Conservation (phyloP, 2,888 invertebrate genomes). For the Tinea pellionella region DNA sequence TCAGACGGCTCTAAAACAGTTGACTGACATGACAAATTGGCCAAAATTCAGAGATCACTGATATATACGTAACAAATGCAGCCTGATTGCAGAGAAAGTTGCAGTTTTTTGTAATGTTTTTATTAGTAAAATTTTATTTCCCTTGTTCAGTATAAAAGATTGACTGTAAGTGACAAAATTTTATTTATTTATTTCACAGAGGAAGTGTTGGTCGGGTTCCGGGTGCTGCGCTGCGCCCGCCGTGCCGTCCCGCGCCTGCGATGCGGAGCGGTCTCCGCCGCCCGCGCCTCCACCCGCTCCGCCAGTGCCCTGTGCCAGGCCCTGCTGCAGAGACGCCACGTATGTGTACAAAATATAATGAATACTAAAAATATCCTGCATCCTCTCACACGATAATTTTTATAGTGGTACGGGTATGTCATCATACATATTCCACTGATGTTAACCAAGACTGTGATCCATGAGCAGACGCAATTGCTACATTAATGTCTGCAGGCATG, state of each 20-base stretch:
- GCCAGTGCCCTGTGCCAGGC: conserved; percentile 51
- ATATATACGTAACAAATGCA: not conserved
- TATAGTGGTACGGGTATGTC: no score
- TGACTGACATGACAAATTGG: not conserved
- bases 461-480: no score
- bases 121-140: no score
- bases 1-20: not conserved
- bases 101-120: no score
- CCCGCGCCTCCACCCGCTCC: conserved; percentile 47
- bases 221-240: conserved; percentile 34
- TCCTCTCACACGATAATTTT: no score
- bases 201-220: conserved; percentile 54
- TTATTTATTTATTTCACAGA: conserved; percentile 31
- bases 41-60: not conserved
- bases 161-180: no score
- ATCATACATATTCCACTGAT: no score
- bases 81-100: no score
- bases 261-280: conserved; percentile 65
- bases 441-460: no score
- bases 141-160: no score
- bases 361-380: no score
- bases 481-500: no score
- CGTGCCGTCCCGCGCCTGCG: conserved; percentile 64
- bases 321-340: conserved; percentile 56
- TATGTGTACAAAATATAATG: conserved; percentile 30